Evolutionary conservation across 2,113 vertebrate species (phyloP).

Genomic region (Halichoeres trimaculatus): DNA sequence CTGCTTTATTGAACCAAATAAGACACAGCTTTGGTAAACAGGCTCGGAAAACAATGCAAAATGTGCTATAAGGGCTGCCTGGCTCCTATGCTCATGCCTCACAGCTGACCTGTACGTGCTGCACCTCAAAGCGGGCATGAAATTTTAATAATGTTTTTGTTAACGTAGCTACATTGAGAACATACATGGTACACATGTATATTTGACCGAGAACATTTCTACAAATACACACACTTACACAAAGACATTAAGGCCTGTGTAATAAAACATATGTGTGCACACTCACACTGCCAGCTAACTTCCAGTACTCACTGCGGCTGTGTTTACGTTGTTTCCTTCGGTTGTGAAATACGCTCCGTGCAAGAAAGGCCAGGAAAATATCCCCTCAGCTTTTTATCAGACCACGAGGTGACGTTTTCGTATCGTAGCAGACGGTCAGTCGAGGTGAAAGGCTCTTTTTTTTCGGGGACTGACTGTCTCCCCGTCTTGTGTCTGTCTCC

Average conservation of each 20-base stretch:
- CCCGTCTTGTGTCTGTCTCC: neutral
- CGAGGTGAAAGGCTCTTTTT: slow-evolving; percentile 15
- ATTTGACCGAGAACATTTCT: neutral
- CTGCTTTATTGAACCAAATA: slow-evolving; percentile 14
- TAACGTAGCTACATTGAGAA: neutral
- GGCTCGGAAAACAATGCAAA: neutral
- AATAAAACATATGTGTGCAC: slow-evolving; percentile 44
- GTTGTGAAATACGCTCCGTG: slow-evolving; percentile 52
- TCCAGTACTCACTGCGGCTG: slow-evolving; percentile 74
- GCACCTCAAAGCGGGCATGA: slow-evolving; percentile 52
- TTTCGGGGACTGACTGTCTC: neutral
- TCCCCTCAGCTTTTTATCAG: slow-evolving; percentile 26
- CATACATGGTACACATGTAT: slow-evolving; percentile 1
- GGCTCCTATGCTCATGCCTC: neutral
- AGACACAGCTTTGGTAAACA: neutral
- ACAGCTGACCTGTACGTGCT: slow-evolving; percentile 51
- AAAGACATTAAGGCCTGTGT: slow-evolving; percentile 31
- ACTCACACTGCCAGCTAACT: slow-evolving; percentile 52
- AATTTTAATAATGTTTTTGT: slow-evolving; percentile 43
- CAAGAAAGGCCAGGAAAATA: slow-evolving; percentile 35
- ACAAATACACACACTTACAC: neutral
- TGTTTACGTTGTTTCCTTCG: slow-evolving; percentile 45
- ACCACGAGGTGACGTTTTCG: slow-evolving; percentile 3
- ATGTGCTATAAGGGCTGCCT: neutral
- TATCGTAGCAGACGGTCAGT: slow-evolving; percentile 15